Base-by-base conservation (phyloP, 2,797 vertebrate genomes). In the Danio jaintianensis region DNA sequence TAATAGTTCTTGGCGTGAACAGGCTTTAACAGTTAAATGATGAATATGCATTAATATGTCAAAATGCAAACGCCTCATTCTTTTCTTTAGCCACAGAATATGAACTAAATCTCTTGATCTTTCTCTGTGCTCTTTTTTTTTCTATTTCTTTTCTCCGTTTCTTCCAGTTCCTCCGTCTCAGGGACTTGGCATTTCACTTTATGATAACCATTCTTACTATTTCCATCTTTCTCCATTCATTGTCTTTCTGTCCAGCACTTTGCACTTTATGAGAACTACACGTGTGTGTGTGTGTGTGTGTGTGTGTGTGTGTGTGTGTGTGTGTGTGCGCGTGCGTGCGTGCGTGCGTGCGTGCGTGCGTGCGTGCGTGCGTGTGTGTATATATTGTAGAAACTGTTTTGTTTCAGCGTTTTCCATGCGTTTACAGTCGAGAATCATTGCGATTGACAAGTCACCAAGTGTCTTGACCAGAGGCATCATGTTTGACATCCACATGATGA, bases 181-280 rank as follows among this genome's bases (percentile, higher is more conserved):
- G 96, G 96, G 92, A 98, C 96, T 90, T 98, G 97, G 97, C 96
- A 98, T 94, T 97, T 98, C 92, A 98, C 97, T 95, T 96, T 98
- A 94, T 98, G 97, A 98, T 98, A 98, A 96, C 96, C 95, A 93
- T 92, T 94, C 93, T 94, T 94, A 91, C 95, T 85, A 90, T 94
- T 96, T 97, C 94, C 93, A 93, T 93, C 89, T 79, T 78, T 59
- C 81, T 89, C 83, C 80, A 81, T 84, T 85, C 5, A 84, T 83
- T 72, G 87, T 83, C 74, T 87, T 80, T 88, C 89, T 86, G 82
- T 91, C 86, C 87, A 83, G 92, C 93, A 94, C 93, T 91, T 85
- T 85, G 93, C 93, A 95, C 93, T 95, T 95, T 93, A 93, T 83
- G 78, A 90, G 84, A 82, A 88, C 82, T 78, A 82, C 68, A 61